Base-by-base conservation (phyloP, 2,797 vertebrate species). In the Aythya fuligula region DNA sequence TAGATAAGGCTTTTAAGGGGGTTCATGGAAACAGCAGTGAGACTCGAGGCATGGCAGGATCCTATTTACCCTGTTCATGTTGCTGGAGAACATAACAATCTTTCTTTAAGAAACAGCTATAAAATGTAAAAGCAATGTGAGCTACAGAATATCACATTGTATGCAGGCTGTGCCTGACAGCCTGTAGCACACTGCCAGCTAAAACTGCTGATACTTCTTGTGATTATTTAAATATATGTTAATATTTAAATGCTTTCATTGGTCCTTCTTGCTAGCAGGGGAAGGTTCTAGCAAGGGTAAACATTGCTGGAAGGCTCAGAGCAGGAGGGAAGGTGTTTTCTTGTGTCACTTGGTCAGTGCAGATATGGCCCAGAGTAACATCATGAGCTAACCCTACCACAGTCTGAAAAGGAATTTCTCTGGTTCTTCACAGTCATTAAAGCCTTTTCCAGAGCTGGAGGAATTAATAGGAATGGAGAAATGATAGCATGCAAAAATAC, bases 271-370 rank as follows among this genome's bases (percentile, higher is more conserved):
- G 73, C 56, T 73, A 13, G 8, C 13, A 28, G 38, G 56, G 47
- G 24, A 62, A 70, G n/a, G 76, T 8, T 47, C 45, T 47, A 47
- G 45, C 45, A 47, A 47, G 45, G 45, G 21, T 7, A 57, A 76
- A 38, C 10, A 3, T 3, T 51, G 61, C 7, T 34, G 45, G 6
- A 25, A 43, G 30, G 25, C 15, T 28, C 32, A 41, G 72, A 45
- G 54, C 38, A 12, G 0, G 16, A 45, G 30, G 73, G 41, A 32
- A 60, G 70, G 66, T 64, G 14, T 54, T 78, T 78, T 30, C 47
- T 78, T 5, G 0, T 17, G 62, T 11, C 18, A 1, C 20, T 12
- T 1, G 14, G 14, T 13, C 28, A 8, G 15, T 3, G 39, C 17
- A 24, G 67, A 7, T 30, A 30, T n/a, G 39, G 41, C 51, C 51